These are phyloP conservation scores for Limnephilus lunatus DNA, from an alignment of 2,888 invertebrate genomes.

Conservation along the genomic window DNA sequence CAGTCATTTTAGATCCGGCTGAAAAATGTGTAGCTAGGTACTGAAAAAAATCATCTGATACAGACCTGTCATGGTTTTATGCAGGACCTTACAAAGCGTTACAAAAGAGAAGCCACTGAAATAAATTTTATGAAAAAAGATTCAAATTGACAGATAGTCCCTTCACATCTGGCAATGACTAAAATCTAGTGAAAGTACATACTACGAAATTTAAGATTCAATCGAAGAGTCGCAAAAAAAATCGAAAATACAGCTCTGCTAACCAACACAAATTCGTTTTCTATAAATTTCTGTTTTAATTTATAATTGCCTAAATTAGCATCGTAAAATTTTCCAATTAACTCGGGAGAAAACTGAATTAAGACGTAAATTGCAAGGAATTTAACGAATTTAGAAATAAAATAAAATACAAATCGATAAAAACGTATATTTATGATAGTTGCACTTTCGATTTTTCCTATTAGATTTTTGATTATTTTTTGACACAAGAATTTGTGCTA, in stretches of 20 bases:
- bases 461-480: no score
- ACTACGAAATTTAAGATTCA: background rate
- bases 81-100: background rate
- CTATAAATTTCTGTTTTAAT: background rate
- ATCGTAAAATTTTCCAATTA: no score
- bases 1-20: constrained; percentile 8
- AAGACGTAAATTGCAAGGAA: no score
- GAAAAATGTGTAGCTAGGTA: background rate
- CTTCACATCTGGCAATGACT: fast-evolving
- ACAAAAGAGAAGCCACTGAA: background rate
- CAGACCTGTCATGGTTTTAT: background rate
- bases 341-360: no score
- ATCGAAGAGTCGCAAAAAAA: background rate
- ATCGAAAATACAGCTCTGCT: background rate
- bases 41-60: no score
- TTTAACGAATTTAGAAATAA: no score
- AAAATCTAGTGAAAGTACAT: background rate
- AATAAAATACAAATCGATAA: no score
- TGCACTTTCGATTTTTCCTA: no score
- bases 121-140: background rate
- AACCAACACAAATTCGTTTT: background rate
- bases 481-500: no score
- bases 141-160: no score
- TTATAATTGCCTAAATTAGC: background rate
- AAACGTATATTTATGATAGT: no score